Evolutionary conservation across 2,797 vertebrate species (phyloP), one percentile per base, ranked within the genome.

Genomic region (Bradypodion pumilum): DNA sequence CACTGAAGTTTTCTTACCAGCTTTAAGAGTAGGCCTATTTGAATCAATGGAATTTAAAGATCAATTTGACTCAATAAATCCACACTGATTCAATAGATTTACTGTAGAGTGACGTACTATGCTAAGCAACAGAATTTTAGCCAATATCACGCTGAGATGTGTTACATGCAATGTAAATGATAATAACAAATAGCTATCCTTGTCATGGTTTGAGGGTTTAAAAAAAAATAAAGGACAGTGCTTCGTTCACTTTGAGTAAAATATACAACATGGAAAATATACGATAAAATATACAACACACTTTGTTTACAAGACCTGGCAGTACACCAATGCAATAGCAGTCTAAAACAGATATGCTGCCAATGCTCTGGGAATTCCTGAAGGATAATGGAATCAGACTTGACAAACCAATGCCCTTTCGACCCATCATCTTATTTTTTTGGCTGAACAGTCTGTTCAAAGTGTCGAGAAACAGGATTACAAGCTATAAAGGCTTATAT

Each of bases 391-490:
- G 69, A 86, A 82, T 78, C 44, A 13, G 44, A 77, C 44, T 81
- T 25, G 70, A 74, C 70, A 72, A 63, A 52, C n/a, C 66, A 59
- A 29, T 44, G 37, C 35, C 62, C 74, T 78, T 72, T 72, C 69
- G 37, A 66, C n/a, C 40, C 59, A 80, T 81, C 46, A 16, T 27
- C 68, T n/a, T 74, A 56, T 42, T 42, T 56, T 56, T 59, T 84
- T 84, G 82, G 82, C 44, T 73, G 73, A 76, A 87, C 74, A 84
- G 42, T 81, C 69, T 78, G 66, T 84, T 81, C 86, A 81, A 77
- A 76, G 37, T 42, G 46, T 69, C 15, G 5, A 70, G 52, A 76
- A 83, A 77, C 37, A 69, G 81, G 23, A 86, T 78, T 78, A 37
- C 59, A 75, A 87, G 25, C 35, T 87, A 46, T 76, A 69, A 80